Conservation (phyloP, 2,888 invertebrate genomes). For the Pseudolycoriella hygida region DNA sequence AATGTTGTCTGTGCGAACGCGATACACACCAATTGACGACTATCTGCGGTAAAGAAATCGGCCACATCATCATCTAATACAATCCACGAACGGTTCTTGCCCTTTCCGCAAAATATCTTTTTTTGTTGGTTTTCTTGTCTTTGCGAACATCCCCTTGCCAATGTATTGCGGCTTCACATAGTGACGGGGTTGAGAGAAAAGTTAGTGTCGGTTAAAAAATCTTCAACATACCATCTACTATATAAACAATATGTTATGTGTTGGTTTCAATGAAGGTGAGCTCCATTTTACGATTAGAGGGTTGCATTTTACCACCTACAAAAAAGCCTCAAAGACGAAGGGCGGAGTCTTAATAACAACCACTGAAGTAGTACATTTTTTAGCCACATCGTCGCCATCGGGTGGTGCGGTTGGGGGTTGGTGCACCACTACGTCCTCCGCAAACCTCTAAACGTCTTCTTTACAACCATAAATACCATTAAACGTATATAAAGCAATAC, state of each 20-base stretch:
- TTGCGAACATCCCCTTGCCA: constrained; percentile 10
- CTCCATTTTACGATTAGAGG: constrained; percentile 6
- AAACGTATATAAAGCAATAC: not conserved
- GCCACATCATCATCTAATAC: not conserved
- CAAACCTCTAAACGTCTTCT: constrained; percentile 13
- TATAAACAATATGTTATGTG: too few relatives aligned
- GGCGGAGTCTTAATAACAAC: constrained; percentile 7
- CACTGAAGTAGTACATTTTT: constrained; percentile 10
- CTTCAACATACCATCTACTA: constrained; percentile 1
- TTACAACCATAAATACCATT: constrained; percentile 3
- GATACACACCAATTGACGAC: constrained; percentile 5
- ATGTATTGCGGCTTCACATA: constrained; percentile 19
- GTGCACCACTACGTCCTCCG: constrained; percentile 14
- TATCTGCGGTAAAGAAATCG: constrained; percentile 6
- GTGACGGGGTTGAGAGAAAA: constrained; percentile 11
- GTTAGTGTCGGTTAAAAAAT: constrained; percentile 5
- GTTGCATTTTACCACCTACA: constrained; percentile 6
- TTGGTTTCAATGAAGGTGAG: constrained; percentile 2
- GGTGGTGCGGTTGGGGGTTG: constrained; percentile 13
- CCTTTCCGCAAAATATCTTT: not conserved
- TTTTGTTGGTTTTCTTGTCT: constrained; percentile 1
- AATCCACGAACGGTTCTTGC: not conserved
- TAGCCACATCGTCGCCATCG: constrained; percentile 14
- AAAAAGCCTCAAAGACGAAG: constrained; percentile 7
- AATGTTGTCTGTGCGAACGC: constrained; percentile 3